Conservation (phyloP, 2,113 vertebrate genomes). For the Chaenocephalus aceratus region DNA sequence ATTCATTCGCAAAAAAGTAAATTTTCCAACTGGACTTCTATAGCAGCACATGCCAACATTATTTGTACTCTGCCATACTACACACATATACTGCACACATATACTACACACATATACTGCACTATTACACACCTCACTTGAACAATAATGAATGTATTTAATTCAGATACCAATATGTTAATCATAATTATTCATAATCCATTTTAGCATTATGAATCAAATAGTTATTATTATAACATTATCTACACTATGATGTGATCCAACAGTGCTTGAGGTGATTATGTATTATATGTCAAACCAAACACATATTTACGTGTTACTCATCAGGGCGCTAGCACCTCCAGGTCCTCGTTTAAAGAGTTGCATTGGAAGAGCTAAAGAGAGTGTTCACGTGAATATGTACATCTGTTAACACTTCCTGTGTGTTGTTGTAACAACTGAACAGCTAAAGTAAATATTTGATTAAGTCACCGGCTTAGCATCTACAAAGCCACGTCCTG, state of each 20-base stretch:
- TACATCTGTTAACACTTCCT: constrained; percentile 19
- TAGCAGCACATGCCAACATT: not conserved
- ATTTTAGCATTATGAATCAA: constrained; percentile 9
- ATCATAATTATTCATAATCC: constrained; percentile 40
- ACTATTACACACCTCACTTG: constrained; percentile 11
- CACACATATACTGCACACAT: not conserved
- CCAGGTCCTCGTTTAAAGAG: not conserved
- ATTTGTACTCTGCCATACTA: not conserved
- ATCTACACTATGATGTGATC: not conserved
- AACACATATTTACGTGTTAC: constrained; percentile 4
- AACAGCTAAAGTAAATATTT: constrained; percentile 37
- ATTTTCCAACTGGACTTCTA: not conserved
- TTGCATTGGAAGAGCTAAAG: not conserved
- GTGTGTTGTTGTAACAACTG: constrained; percentile 7
- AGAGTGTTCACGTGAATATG: constrained; percentile 6
- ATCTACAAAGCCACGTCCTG: constrained; percentile 6
- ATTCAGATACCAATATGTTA: constrained; percentile 33
- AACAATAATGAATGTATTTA: constrained; percentile 26
- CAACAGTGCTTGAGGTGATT: constrained; percentile 32
- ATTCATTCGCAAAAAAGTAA: not conserved
- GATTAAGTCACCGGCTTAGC: constrained; percentile 5
- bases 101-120: too few species aligned
- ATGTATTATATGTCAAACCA: constrained; percentile 26
- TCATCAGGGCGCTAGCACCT: not conserved
- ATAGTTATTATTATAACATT: constrained; percentile 29